These are phyloP conservation scores for Etheostoma cragini DNA, from an alignment of 2,113 vertebrate species.

Conservation along the genomic window DNA sequence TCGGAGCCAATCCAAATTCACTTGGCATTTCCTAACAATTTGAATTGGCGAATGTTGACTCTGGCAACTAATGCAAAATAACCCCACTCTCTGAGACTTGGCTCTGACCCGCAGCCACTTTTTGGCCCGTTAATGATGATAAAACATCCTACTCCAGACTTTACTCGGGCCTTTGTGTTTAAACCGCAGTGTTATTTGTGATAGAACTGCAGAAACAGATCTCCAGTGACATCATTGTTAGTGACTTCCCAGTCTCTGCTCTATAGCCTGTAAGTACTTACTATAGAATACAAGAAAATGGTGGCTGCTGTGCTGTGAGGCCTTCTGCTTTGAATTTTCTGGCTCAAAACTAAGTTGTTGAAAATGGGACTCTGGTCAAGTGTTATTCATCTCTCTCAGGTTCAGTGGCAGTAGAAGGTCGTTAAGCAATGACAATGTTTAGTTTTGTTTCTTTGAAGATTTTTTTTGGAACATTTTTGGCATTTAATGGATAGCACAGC, in stretches of 20 bases:
- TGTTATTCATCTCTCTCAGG: background rate
- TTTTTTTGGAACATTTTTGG: too few species aligned
- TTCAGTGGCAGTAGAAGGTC: background rate
- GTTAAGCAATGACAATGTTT: background rate
- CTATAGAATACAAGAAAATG: constrained; percentile 19
- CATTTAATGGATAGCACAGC: too few species aligned
- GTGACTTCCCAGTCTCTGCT: constrained; percentile 7
- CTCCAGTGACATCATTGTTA: constrained; percentile 4
- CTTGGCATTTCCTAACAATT: constrained; percentile 13
- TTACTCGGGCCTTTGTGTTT: background rate
- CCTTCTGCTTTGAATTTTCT: background rate
- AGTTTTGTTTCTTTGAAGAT: too few species aligned
- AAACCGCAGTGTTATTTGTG: constrained; percentile 25
- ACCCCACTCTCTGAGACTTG: constrained; percentile 14
- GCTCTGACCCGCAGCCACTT: constrained; percentile 19
- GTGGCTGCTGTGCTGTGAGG: background rate
- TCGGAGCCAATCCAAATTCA: constrained; percentile 11
- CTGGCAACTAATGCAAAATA: constrained; percentile 21
- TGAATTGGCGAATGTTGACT: constrained; percentile 13
- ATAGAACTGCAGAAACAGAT: constrained; percentile 29
- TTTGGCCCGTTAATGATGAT: constrained; percentile 43
- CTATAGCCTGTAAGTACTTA: constrained; percentile 9
- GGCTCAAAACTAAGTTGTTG: background rate
- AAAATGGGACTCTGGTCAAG: background rate
- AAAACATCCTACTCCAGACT: constrained; percentile 1